A percentile compares a stretch with the other conserved stretches of the same genome.
Evolutionary conservation across 2,888 invertebrate genomes (phyloP).

Genomic region (Drosophila incognita): DNA sequence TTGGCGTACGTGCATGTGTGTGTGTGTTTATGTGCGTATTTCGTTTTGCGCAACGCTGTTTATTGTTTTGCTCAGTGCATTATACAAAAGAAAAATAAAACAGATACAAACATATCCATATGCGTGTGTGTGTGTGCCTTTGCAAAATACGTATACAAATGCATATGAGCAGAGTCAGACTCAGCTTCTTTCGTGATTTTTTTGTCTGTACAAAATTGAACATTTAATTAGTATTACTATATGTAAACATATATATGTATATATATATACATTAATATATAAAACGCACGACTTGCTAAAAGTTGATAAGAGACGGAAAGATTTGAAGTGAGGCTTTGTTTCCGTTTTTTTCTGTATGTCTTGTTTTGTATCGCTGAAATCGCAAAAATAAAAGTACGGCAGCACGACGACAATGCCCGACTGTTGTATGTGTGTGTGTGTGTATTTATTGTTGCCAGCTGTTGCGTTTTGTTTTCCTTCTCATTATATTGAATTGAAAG

Average conservation of each 20-base stretch:
- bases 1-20: conserved; percentile 3
- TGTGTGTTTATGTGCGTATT: conserved; percentile 38
- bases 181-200: conserved; percentile 42
- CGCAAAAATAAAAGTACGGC: conserved; percentile 27
- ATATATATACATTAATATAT: neutral
- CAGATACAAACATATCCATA: conserved; percentile 7
- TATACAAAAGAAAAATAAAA: conserved; percentile 6
- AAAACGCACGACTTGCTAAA: conserved; percentile 34
- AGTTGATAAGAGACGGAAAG: conserved; percentile 50
- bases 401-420: conserved; percentile 21
- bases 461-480: conserved; percentile 18
- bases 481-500: conserved; percentile 16
- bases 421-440: conserved; percentile 1
- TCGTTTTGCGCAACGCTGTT: conserved; percentile 51
- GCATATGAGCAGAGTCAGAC: conserved; percentile 2
- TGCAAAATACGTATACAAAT: conserved; percentile 11
- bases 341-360: conserved; percentile 5
- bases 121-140: conserved; percentile 4
- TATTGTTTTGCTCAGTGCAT: conserved; percentile 48
- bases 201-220: conserved; percentile 36
- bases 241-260: neutral
- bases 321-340: neutral
- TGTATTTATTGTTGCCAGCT: conserved; percentile 31
- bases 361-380: conserved; percentile 19
- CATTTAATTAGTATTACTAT: conserved; percentile 52